These are phyloP conservation scores for Geodia barretti DNA, from an alignment of 37 sponge, comb jelly and placozoan species.

Conservation along the genomic window DNA sequence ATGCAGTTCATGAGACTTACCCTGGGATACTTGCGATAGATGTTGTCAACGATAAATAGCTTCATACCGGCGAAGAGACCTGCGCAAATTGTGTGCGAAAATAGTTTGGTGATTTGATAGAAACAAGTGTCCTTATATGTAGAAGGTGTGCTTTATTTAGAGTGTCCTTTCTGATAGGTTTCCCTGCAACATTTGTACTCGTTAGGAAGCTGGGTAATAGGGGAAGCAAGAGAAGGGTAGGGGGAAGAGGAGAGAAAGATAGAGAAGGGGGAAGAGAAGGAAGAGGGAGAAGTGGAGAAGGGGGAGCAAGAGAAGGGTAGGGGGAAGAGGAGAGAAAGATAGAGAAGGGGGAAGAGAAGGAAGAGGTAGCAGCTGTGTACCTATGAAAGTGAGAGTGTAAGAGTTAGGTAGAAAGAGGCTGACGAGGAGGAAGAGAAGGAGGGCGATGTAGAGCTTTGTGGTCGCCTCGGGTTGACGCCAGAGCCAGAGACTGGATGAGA, in stretches of 20 bases:
- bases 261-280: not conserved
- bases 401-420: conserved; percentile 59
- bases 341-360: not conserved
- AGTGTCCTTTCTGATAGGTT: too few relatives aligned
- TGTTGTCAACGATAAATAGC: conserved; percentile 73
- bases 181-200: too few relatives aligned
- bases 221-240: not conserved
- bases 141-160: too few relatives aligned
- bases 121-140: too few relatives aligned
- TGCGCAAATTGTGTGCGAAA: too few relatives aligned
- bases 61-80: conserved; percentile 73
- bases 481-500: conserved; percentile 43
- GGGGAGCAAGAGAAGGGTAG: not conserved
- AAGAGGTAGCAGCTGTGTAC: conserved; percentile 32
- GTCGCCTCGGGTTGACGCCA: conserved; percentile 82
- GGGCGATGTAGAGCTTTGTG: conserved; percentile 42
- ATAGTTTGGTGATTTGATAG: too few relatives aligned
- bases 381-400: conserved; percentile 39
- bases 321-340: not conserved
- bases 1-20: too few relatives aligned
- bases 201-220: too few relatives aligned
- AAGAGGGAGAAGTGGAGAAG: not conserved
- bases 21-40: conserved; percentile 87
- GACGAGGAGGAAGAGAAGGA: conserved; percentile 51
- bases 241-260: not conserved